phyloP scores from a whole-genome alignment of 2,113 vertebrate genomes.

The Carassius gibelio region DNA sequence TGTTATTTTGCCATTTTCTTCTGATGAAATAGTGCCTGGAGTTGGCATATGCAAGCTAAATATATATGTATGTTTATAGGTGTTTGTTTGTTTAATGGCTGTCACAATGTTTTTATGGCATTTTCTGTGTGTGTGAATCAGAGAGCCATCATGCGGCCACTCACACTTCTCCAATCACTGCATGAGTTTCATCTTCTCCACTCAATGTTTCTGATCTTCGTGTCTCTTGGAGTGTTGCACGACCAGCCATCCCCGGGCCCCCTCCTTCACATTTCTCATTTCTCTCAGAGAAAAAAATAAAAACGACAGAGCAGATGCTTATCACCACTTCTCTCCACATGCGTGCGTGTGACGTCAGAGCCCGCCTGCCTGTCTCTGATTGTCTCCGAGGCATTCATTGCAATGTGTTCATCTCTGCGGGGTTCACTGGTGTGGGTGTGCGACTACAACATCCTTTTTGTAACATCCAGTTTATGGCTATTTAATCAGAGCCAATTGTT shows the following conservation, averaged over 20 bases:
- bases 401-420: slow-evolving; percentile 7
- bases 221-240: slow-evolving; percentile 21
- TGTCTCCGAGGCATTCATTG: background rate
- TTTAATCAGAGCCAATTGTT: background rate
- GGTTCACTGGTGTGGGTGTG: slow-evolving; percentile 28
- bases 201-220: slow-evolving; percentile 1
- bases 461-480: background rate
- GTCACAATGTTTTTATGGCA: background rate
- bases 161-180: slow-evolving; percentile 3
- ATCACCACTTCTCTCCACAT: slow-evolving; percentile 50
- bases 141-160: background rate
- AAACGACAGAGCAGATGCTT: slow-evolving; percentile 36
- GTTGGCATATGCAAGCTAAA: slow-evolving; percentile 1
- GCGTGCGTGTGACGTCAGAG: slow-evolving; percentile 40
- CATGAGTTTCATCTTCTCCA: background rate
- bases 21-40: background rate
- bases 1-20: background rate
- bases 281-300: background rate
- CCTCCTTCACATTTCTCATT: slow-evolving; percentile 28
- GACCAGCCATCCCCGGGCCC: background rate
- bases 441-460: slow-evolving; percentile 9
- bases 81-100: slow-evolving; percentile 7
- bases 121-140: background rate
- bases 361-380: slow-evolving; percentile 15
- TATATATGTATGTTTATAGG: background rate